Percentiles rank a stretch among this genome's conserved stretches.
Conservation (phyloP, 1,140 invertebrate species). For the Drosophila insularis region DNA sequence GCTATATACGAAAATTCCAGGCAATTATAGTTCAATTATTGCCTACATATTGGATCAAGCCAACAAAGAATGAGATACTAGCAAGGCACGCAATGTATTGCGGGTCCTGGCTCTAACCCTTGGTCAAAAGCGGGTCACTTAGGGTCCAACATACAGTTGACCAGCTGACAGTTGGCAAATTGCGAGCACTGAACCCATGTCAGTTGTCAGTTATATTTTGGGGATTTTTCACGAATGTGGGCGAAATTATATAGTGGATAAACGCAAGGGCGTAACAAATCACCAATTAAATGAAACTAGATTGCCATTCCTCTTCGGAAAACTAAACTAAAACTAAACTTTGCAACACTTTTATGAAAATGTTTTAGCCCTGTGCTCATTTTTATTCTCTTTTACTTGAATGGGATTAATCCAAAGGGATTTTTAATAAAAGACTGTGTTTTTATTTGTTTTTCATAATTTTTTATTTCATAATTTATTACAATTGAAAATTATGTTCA, state of each 20-base stretch:
- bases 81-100: conserved; percentile 27
- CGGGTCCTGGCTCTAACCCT: conserved; percentile 26
- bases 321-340: no score
- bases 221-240: conserved; percentile 36
- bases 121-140: conserved; percentile 36
- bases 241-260: not conserved
- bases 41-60: conserved; percentile 26
- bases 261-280: conserved; percentile 2
- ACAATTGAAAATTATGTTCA: conserved; percentile 79
- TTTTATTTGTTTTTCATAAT: conserved; percentile 66
- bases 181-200: conserved; percentile 58
- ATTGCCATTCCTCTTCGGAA: not conserved
- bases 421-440: conserved; percentile 1
- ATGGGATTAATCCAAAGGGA: no score
- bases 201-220: conserved; percentile 49
- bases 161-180: conserved; percentile 68
- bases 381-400: no score
- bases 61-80: conserved; percentile 29
- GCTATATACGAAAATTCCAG: conserved; percentile 50
- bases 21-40: conserved; percentile 79
- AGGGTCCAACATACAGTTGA: conserved; percentile 34
- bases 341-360: no score
- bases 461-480: conserved; percentile 80
- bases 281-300: not conserved
- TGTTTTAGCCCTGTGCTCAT: no score